Conservation (phyloP, 2,113 vertebrate genomes). For the Mesembrinibis cayennensis region DNA sequence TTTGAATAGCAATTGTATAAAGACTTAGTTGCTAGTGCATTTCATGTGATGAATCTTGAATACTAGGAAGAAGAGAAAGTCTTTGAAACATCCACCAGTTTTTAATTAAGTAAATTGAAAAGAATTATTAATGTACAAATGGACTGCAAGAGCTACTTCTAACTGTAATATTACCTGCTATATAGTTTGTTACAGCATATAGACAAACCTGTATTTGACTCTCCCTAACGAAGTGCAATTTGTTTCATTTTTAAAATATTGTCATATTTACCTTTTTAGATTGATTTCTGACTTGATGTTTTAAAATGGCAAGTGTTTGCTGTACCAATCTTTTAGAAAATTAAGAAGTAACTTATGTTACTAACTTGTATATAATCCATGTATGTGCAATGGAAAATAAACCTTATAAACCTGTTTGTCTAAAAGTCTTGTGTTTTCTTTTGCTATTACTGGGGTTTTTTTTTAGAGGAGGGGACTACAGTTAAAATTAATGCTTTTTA, state of each 20-base stretch:
- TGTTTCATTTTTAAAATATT: slow-evolving; percentile 63
- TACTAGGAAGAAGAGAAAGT: slow-evolving; percentile 38
- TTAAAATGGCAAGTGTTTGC: slow-evolving; percentile 71
- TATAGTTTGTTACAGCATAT: slow-evolving; percentile 68
- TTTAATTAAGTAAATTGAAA: slow-evolving; percentile 62
- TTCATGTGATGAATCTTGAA: slow-evolving; percentile 58
- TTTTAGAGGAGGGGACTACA: neutral
- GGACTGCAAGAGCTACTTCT: slow-evolving; percentile 71
- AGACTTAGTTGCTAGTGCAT: slow-evolving; percentile 66
- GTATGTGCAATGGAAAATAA: slow-evolving; percentile 84
- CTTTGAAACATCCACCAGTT: slow-evolving; percentile 58
- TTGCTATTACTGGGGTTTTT: neutral
- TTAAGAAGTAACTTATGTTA: slow-evolving; percentile 78
- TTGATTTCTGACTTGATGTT: slow-evolving; percentile 73
- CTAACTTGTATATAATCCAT: slow-evolving; percentile 82
- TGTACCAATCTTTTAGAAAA: slow-evolving; percentile 78
- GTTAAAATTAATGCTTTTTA: neutral
- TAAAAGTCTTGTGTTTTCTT: slow-evolving; percentile 69
- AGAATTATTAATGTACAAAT: slow-evolving; percentile 58
- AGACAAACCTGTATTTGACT: slow-evolving; percentile 64
- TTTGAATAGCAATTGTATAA: slow-evolving; percentile 71
- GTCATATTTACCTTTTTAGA: slow-evolving; percentile 72
- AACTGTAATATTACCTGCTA: slow-evolving; percentile 65
- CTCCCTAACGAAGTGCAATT: slow-evolving; percentile 69
- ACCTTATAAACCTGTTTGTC: slow-evolving; percentile 79